phyloP scores from a whole-genome alignment of 2,888 invertebrate genomes.

The Eupithecia inturbata region DNA sequence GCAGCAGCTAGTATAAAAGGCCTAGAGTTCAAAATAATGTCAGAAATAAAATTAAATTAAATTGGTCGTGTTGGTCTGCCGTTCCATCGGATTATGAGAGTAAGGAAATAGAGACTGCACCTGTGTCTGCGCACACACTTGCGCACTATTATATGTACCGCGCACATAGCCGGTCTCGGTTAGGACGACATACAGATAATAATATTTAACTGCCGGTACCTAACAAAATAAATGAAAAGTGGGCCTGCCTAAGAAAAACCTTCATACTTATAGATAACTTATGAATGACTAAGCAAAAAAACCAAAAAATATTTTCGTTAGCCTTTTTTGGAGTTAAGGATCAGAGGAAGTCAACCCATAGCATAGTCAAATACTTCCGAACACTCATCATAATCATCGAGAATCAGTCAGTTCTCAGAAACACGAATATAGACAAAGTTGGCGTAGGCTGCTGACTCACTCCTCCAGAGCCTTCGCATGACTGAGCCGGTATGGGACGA shows the following conservation, averaged over 20 bases:
- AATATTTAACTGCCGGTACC: too few relatives aligned
- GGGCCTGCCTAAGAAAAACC: too few relatives aligned
- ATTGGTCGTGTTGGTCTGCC: not conserved
- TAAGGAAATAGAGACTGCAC: not conserved
- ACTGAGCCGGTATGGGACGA: constrained; percentile 19
- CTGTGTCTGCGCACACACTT: not conserved
- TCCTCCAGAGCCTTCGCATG: constrained; percentile 25
- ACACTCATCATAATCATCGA: not conserved
- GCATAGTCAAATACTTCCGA: constrained; percentile 3
- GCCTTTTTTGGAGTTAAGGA: not conserved
- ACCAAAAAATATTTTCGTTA: not conserved
- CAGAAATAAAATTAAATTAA: too few relatives aligned
- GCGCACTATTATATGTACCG: not conserved
- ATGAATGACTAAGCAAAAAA: constrained; percentile 1
- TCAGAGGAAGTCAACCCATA: not conserved
- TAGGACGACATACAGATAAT: too few relatives aligned
- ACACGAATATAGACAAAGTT: constrained; percentile 29
- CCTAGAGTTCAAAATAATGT: too few relatives aligned
- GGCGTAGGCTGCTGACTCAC: constrained; percentile 36
- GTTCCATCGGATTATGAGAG: not conserved
- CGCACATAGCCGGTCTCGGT: too few relatives aligned
- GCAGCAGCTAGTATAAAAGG: too few relatives aligned
- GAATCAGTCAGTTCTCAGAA: constrained; percentile 37
- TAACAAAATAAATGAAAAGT: too few relatives aligned
- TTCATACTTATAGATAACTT: too few relatives aligned